Conservation (phyloP, 2,888 invertebrate genomes). For the Trichogramma evanescens region DNA sequence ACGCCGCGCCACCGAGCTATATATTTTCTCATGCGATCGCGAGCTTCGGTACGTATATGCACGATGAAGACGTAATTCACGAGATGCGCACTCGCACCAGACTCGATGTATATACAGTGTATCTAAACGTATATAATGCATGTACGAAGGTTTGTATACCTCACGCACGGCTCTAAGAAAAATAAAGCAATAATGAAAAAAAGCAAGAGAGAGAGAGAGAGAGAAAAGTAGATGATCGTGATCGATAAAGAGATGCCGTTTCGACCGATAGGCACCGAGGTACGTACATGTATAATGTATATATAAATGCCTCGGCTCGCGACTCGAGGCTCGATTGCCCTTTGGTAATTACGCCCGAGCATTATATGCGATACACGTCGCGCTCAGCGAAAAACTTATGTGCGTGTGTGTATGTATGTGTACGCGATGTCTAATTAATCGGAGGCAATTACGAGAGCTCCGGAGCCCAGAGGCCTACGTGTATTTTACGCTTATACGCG, state of each 20-base stretch:
- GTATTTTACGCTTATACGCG: too few species aligned
- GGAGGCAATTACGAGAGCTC: slow-evolving; percentile 39
- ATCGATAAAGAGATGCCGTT: slow-evolving; percentile 18
- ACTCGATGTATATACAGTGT: not conserved
- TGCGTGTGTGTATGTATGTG: too few species aligned
- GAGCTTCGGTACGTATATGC: slow-evolving; percentile 1
- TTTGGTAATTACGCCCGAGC: slow-evolving; percentile 25
- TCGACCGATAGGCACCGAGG: not conserved
- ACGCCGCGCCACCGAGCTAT: too few species aligned
- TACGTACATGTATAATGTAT: slow-evolving; percentile 1
- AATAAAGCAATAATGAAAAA: not conserved
- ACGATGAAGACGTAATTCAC: slow-evolving; percentile 19
- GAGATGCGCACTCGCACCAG: not conserved
- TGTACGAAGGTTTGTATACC: too few species aligned
- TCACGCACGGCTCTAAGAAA: not conserved
- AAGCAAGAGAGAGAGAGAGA: not conserved
- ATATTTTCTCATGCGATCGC: not conserved
- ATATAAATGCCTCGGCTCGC: not conserved
- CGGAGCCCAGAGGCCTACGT: not conserved
- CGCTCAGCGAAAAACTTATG: too few species aligned
- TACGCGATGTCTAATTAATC: slow-evolving; percentile 41
- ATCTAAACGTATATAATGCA: too few species aligned
- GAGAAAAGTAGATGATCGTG: slow-evolving; percentile 10
- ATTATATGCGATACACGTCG: slow-evolving; percentile 23
- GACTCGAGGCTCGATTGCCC: not conserved